Percentiles rank a stretch among this genome's conserved stretches.
Conservation (phyloP, 2,797 vertebrate species). For the Thunnus albacares region DNA sequence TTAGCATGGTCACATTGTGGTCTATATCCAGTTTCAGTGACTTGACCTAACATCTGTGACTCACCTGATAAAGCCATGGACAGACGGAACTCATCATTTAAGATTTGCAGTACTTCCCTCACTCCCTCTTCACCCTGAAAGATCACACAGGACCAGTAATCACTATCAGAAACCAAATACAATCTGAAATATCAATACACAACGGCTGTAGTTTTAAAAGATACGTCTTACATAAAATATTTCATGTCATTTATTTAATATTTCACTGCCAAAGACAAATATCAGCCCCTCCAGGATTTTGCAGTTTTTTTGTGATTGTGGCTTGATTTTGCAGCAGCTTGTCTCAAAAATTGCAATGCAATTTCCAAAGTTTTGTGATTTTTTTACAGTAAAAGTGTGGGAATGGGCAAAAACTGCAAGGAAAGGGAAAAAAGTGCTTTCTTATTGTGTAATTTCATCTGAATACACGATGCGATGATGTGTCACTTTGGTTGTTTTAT, state of each 20-base stretch:
- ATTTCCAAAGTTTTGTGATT: too few species aligned
- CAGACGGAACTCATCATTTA: constrained; percentile 93
- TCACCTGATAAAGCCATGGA: constrained; percentile 94
- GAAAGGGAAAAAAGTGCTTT: too few species aligned
- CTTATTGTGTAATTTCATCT: too few species aligned
- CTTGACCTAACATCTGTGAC: constrained; percentile 17
- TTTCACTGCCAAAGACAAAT: background rate
- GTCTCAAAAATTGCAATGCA: too few species aligned
- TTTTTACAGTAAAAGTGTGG: too few species aligned
- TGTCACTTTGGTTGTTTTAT: too few species aligned
- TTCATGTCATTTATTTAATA: background rate
- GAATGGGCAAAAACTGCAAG: too few species aligned
- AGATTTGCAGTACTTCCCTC: constrained; percentile 90
- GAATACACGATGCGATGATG: too few species aligned
- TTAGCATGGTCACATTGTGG: background rate
- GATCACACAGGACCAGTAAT: constrained; percentile 1
- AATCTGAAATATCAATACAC: background rate
- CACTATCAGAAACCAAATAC: background rate
- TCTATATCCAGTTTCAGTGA: background rate
- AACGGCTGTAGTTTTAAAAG: background rate
- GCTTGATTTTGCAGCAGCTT: too few species aligned
- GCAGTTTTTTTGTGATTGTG: too few species aligned
- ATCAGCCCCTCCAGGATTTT: too few species aligned
- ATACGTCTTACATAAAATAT: too few species aligned
- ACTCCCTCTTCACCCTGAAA: constrained; percentile 93